These are phyloP conservation scores for Clarias magur DNA, from an alignment of 2,113 vertebrate genomes.

Conservation along the genomic window DNA sequence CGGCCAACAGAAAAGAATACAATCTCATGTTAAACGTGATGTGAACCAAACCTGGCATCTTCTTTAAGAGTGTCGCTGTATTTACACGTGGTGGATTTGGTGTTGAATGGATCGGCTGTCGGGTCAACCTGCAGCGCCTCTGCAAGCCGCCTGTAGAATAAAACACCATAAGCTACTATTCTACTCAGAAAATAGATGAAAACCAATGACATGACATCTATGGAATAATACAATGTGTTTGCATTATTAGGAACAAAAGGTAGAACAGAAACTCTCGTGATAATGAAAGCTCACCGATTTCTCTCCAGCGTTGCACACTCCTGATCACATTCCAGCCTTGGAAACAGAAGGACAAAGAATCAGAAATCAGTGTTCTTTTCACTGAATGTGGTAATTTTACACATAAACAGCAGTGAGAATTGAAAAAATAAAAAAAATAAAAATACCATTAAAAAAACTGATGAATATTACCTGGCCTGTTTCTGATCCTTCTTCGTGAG, in stretches of 20 bases:
- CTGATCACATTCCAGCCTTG: slow-evolving; percentile 91
- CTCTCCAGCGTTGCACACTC: slow-evolving; percentile 91
- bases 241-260: no score
- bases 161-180: slow-evolving; percentile 8
- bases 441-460: no score
- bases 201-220: background rate
- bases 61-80: slow-evolving; percentile 94
- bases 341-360: slow-evolving; percentile 45
- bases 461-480: slow-evolving; percentile 79
- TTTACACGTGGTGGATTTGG: slow-evolving; percentile 80
- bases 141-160: slow-evolving; percentile 75
- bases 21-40: background rate
- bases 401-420: background rate
- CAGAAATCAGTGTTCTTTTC: background rate
- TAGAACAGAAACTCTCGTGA: background rate
- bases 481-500: slow-evolving; percentile 93
- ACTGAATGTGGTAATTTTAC: no score
- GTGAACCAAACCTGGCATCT: slow-evolving; percentile 82
- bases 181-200: background rate
- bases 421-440: no score
- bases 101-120: slow-evolving; percentile 87
- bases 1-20: background rate
- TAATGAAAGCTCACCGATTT: slow-evolving; percentile 77
- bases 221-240: background rate
- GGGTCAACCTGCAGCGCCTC: slow-evolving; percentile 91